phyloP scores from a whole-genome alignment of 1,140 invertebrate genomes.

The Neodiprion virginianus region DNA sequence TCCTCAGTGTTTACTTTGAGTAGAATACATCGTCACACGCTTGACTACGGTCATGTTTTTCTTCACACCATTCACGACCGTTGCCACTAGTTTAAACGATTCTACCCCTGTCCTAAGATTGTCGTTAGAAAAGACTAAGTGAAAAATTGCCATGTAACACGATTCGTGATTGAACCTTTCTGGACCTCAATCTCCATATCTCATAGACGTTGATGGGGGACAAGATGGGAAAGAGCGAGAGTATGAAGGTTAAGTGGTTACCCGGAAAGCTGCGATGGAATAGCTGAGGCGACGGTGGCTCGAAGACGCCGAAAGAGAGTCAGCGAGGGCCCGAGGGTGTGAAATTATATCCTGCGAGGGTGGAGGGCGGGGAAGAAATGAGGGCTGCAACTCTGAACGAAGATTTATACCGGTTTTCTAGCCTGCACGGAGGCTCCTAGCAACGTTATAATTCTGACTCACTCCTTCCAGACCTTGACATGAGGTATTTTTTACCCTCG shows the following conservation, averaged over 20 bases:
- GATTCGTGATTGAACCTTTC: too few species aligned
- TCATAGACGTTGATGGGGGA: not conserved
- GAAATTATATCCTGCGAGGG: constrained; percentile 19
- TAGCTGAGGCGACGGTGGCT: not conserved
- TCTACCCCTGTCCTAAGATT: too few species aligned
- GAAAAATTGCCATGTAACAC: not conserved
- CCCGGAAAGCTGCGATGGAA: not conserved
- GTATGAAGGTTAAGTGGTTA: not conserved
- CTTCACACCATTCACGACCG: too few species aligned
- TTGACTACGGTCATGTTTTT: too few species aligned
- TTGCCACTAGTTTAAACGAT: too few species aligned
- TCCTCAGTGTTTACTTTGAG: too few species aligned
- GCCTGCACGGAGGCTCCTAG: not conserved
- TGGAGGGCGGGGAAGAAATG: constrained; percentile 3
- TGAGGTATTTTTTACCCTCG: not conserved
- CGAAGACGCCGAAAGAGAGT: not conserved
- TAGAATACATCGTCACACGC: too few species aligned
- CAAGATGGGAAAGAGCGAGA: not conserved
- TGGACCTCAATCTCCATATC: too few species aligned
- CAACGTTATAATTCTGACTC: constrained; percentile 33
- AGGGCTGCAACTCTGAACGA: constrained; percentile 25
- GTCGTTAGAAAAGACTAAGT: too few species aligned
- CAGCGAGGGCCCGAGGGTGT: constrained; percentile 13
- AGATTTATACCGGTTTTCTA: constrained; percentile 31
- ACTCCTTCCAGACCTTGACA: constrained; percentile 33